A percentile compares a stretch with the other conserved stretches of the same genome.
Conservation (phyloP, 2,113 vertebrate species). For the Solenodon paradoxus region DNA sequence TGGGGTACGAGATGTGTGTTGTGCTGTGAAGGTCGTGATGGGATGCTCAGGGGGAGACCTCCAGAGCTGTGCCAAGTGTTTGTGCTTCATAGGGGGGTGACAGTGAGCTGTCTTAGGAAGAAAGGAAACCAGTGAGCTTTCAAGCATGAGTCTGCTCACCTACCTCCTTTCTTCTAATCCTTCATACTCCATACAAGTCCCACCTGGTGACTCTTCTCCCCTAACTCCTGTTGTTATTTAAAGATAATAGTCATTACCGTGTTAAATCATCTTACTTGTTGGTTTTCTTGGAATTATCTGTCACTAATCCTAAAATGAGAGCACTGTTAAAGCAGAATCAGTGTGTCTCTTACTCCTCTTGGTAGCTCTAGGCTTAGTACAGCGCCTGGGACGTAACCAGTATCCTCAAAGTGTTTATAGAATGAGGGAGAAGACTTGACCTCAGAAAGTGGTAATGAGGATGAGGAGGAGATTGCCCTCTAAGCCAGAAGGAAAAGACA, state of each 20-base stretch:
- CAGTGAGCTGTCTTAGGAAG: not conserved
- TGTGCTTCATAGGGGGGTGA: not conserved
- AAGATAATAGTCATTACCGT: not conserved
- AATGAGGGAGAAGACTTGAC: not conserved
- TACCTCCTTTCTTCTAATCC: not conserved
- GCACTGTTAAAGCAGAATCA: too few relatives aligned
- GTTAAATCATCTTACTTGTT: not conserved
- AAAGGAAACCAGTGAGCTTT: not conserved
- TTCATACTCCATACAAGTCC: not conserved
- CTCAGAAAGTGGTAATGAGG: not conserved
- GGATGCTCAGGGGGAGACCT: not conserved
- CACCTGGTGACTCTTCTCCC: not conserved
- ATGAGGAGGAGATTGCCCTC: not conserved
- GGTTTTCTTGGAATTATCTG: not conserved
- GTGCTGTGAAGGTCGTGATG: not conserved
- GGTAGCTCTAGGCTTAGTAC: not conserved
- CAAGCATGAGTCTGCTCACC: not conserved
- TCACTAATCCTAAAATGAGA: not conserved
- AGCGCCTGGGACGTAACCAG: not conserved
- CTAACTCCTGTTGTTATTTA: not conserved
- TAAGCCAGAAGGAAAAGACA: not conserved
- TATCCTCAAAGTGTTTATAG: not conserved
- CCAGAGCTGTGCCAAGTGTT: not conserved
- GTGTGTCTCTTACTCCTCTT: not conserved
- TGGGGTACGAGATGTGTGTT: accelerated